Evolutionary conservation across 2,888 invertebrate species (phyloP).

Genomic region (Polydrusus cervinus): DNA sequence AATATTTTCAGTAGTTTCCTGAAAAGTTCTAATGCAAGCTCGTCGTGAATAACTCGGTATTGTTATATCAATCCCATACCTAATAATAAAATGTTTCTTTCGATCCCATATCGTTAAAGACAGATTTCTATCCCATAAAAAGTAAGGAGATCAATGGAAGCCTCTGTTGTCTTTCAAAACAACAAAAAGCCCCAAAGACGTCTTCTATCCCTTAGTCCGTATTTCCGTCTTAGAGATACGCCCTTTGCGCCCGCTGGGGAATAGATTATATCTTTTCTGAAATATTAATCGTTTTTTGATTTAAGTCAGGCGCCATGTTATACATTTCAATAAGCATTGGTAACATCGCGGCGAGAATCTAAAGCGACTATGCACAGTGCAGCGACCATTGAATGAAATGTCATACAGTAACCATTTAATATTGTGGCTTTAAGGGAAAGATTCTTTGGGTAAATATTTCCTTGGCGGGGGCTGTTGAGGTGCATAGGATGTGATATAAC

Average conservation of each 20-base stretch:
- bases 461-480: too few relatives aligned
- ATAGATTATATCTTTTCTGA: constrained; percentile 66
- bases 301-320: constrained; percentile 64
- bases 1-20: too few relatives aligned
- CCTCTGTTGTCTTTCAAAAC: constrained; percentile 48
- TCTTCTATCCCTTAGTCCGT: constrained; percentile 51
- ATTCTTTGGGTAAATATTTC: too few relatives aligned
- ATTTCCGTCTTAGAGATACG: constrained; percentile 53
- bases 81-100: not conserved
- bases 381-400: too few relatives aligned
- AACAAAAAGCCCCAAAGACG: constrained; percentile 51
- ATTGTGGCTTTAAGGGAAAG: too few relatives aligned
- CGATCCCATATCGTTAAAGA: not conserved
- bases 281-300: constrained; percentile 68
- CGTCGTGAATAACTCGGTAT: too few relatives aligned
- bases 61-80: not conserved
- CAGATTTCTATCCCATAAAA: constrained; percentile 20
- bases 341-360: constrained; percentile 32
- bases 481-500: too few relatives aligned
- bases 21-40: too few relatives aligned
- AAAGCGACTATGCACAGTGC: constrained; percentile 21
- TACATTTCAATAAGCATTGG: constrained; percentile 64
- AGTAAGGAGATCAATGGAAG: constrained; percentile 34
- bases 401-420: too few relatives aligned
- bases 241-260: constrained; percentile 57